Evolutionary conservation across 2,888 invertebrate species (phyloP).

Genomic region (Caenorhabditis sp.): DNA sequence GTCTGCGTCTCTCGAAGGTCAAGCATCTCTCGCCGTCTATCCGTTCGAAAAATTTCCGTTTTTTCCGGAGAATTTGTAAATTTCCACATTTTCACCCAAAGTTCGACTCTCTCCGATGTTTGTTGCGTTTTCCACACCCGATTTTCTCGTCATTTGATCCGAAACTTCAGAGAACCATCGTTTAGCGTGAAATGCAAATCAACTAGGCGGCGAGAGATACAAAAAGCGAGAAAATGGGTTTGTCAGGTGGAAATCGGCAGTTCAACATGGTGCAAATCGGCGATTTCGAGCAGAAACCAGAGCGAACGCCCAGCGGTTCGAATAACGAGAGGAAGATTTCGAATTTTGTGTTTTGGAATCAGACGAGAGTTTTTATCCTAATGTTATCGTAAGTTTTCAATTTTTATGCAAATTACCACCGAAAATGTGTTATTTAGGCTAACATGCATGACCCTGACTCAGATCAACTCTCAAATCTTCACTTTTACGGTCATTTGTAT

Average conservation of each 20-base stretch:
- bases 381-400: constrained; percentile 40
- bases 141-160: background rate
- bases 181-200: constrained; percentile 28
- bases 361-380: constrained; percentile 44
- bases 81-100: constrained; percentile 1
- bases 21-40: background rate
- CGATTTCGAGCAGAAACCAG: constrained; percentile 16
- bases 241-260: constrained; percentile 17
- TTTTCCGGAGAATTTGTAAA: background rate
- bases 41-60: constrained; percentile 16
- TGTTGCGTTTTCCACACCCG: constrained; percentile 26
- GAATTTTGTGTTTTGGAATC: constrained; percentile 48
- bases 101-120: constrained; percentile 43
- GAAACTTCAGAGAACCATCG: constrained; percentile 36
- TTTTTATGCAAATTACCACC: too few relatives aligned
- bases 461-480: constrained; percentile 57
- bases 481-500: constrained; percentile 65
- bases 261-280: constrained; percentile 29
- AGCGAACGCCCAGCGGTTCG: background rate
- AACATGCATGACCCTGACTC: constrained; percentile 44
- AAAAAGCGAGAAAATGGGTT: constrained; percentile 23
- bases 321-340: constrained; percentile 30
- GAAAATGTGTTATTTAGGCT: constrained; percentile 12
- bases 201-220: constrained; percentile 13
- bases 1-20: background rate